Evolutionary conservation across 2,113 vertebrate species (phyloP), one percentile per base, ranked within the genome.

Genomic region (Odocoileus hemionus): DNA sequence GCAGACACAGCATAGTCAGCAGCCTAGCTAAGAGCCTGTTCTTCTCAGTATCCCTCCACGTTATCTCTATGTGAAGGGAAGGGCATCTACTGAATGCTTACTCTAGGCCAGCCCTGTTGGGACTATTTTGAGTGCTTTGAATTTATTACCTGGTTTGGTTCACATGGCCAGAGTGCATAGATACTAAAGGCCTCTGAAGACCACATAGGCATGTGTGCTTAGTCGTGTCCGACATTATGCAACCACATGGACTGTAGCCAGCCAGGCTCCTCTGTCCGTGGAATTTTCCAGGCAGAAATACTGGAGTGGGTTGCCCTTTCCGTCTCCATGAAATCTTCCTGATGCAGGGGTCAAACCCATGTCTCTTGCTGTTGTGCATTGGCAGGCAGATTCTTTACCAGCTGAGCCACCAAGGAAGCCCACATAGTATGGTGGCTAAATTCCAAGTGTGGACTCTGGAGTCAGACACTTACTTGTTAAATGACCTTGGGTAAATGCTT

Each of bases 401-500:
- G 67, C n/a, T 39, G 36, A 39, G 36, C 67, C 67, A 74, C 67
- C 36, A 39, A 36, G 21, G 67, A 23, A 25, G 11, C 36, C 67
- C 21, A 25, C 67, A 0, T 52, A 57, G 43, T 17, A 33, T 5
- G 6, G 33, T 70, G 30, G 26, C 86, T 88, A 43, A 86, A 76
- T 58, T 43, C 3, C 80, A 79, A 79, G 9, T 54, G 33, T 79
- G 33, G 33, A 16, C 64, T 97, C 92, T 47, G 5, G 70, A 61
- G 64, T 26, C 54, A 86, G 55, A 33, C 26, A 8, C 64, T 95
- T 52, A 55, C 47, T 76, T 52, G 17, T 78, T 94, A 52, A 16
- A 17, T 67, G 64, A 52, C 50, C 15, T 60, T 83, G 23, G 19
- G 28, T 78, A 84, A 70, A 47, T 95, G 45, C 92, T n/a, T 92